Base-by-base conservation (phyloP, 2,113 vertebrate species). In the Oryzias woworae region DNA sequence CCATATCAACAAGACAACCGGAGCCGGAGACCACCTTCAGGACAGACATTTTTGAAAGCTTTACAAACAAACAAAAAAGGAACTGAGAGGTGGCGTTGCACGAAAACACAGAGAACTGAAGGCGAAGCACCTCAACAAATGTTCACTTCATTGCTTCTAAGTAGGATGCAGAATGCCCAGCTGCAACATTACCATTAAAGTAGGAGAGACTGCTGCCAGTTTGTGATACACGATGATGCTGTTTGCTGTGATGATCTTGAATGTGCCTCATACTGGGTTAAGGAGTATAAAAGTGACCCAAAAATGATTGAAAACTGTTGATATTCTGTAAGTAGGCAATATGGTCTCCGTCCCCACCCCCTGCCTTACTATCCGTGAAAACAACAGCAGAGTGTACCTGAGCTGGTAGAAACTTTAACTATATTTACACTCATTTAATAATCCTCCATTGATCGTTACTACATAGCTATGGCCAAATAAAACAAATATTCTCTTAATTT, bases 381-480 rank as follows among this genome's bases (percentile, higher is more conserved):
- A 85, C 69, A 86, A 70, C 55, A 80, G 74, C 76, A 82, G 73
- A 83, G 77, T 78, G 76, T 83, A 81, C 71, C 65, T 79, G 77
- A 85, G 75, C 74, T 82, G 80, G 75, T 74, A 81, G 54, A 70
- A 63, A 72, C 56, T 69, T 69, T 54, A 53, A 64, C 53, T 63
- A 26, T 76, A 58, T 81, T 67, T 77, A 70, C 81, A 59, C 63
- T 84, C 57, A 66, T 69, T 51, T 48, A 42, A 13, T 75, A 72
- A 63, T 68, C 65, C 60, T 72, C 42, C 42, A 69, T 56, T 57
- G 56, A 75, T 74, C 77, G 82, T 81, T 73, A 83, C 49, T 22
- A 42, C 62, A 73, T 69, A 83, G 71, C 63, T 78, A 72, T 52
- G 44, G 66, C 71, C 81, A 80, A 72, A 68, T 81, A 77, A 53